phyloP scores from a whole-genome alignment of 2,888 invertebrate genomes.

The Crocallis elinguaria region DNA sequence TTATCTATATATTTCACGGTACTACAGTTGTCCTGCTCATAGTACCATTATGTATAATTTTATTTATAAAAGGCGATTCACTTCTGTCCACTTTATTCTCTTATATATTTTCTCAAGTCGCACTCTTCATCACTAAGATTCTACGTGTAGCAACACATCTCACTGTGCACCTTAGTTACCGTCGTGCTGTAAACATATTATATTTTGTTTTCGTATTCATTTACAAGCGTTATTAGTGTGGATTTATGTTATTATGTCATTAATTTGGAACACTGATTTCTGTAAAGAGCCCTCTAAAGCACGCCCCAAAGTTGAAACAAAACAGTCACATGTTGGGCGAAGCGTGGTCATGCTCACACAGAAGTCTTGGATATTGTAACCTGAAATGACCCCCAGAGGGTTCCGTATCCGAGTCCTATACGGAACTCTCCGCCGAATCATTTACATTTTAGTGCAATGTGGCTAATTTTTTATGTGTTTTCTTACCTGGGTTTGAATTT shows the following conservation, averaged over 20 bases:
- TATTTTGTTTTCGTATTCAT: constrained; percentile 79
- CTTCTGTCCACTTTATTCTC: constrained; percentile 3
- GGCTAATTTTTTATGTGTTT: constrained; percentile 77
- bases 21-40: too few relatives aligned
- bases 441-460: constrained; percentile 78
- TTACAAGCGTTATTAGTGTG: constrained; percentile 83
- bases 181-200: constrained; percentile 81
- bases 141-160: constrained; percentile 70
- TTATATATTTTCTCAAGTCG: constrained; percentile 48
- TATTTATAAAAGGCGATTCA: too few relatives aligned
- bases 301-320: constrained; percentile 50
- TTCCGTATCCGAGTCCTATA: constrained; percentile 70
- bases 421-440: constrained; percentile 76
- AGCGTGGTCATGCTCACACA: constrained; percentile 64
- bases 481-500: constrained; percentile 82
- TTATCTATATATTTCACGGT: too few relatives aligned
- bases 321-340: constrained; percentile 50
- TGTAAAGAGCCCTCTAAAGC: constrained; percentile 68
- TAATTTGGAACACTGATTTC: constrained; percentile 70
- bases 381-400: constrained; percentile 63
- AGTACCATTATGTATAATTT: too few relatives aligned
- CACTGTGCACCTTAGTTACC: constrained; percentile 84
- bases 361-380: constrained; percentile 62
- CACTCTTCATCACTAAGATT: constrained; percentile 56
- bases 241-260: constrained; percentile 78